These are phyloP conservation scores for Limnephilus rhombicus DNA, from an alignment of 2,888 invertebrate genomes.

Conservation along the genomic window DNA sequence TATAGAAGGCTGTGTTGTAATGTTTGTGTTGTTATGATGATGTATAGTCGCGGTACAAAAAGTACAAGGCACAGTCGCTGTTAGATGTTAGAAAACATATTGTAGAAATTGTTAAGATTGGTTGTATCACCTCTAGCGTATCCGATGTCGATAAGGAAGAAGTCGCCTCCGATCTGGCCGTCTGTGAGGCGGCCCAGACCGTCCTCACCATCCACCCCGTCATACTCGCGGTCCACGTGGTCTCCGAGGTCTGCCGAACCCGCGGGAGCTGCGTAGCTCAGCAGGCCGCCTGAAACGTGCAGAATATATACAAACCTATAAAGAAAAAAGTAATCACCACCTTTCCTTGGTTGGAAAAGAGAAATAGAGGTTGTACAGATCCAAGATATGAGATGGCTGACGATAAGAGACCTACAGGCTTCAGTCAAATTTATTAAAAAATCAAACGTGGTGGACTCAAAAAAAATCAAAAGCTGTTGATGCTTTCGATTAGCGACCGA, in stretches of 20 bases:
- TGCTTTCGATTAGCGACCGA: too few species aligned
- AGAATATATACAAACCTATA: background rate
- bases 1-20: background rate
- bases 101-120: background rate
- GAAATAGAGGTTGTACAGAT: too few species aligned
- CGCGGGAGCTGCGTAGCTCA: slow-evolving; percentile 77
- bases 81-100: background rate
- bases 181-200: slow-evolving; percentile 86
- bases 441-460: too few species aligned
- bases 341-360: too few species aligned
- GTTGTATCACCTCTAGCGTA: slow-evolving; percentile 77
- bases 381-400: too few species aligned
- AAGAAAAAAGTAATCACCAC: background rate
- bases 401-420: too few species aligned
- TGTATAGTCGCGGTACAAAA: background rate
- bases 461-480: too few species aligned
- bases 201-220: slow-evolving; percentile 76
- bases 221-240: slow-evolving; percentile 82
- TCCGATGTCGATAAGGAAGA: slow-evolving; percentile 79
- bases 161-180: slow-evolving; percentile 80
- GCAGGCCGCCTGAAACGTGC: slow-evolving; percentile 75
- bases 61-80: background rate
- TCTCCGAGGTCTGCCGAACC: slow-evolving; percentile 75
- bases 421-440: too few species aligned
- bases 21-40: background rate